Conservation (phyloP, 2,113 vertebrate species). For the Cygnus atratus region DNA sequence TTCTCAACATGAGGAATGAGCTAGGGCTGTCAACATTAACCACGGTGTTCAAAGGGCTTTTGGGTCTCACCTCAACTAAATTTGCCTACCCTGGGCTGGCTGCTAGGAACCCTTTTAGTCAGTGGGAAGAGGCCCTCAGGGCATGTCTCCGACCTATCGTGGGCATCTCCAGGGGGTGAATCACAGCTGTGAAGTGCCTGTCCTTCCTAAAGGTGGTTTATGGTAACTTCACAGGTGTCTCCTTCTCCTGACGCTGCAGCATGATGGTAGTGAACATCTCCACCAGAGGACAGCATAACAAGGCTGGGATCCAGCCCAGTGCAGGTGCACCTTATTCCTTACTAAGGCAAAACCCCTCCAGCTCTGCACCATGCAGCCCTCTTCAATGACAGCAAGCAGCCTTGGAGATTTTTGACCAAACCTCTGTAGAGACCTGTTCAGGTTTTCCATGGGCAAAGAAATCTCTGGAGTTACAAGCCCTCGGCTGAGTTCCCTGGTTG, state of each 20-base stretch:
- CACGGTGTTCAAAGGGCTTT: neutral
- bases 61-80: neutral
- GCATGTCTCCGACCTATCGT: neutral
- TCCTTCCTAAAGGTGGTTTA: neutral
- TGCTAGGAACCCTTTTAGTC: neutral
- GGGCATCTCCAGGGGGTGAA: neutral
- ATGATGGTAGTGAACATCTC: neutral
- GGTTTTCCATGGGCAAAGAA: neutral
- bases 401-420: neutral
- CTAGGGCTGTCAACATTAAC: neutral
- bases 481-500: fast-evolving
- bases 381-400: neutral
- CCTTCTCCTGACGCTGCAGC: neutral
- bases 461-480: neutral
- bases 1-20: neutral
- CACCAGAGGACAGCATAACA: fast-evolving
- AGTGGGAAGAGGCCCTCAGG: neutral
- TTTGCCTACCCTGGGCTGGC: neutral
- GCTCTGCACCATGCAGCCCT: neutral
- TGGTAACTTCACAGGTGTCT: neutral
- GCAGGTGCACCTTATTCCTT: neutral
- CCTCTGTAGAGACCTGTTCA: neutral
- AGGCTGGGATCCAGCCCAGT: neutral
- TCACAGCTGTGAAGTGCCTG: neutral
- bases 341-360: neutral